Evolutionary conservation across 2,797 vertebrate species (phyloP).

Genomic region (Danio choprae): DNA sequence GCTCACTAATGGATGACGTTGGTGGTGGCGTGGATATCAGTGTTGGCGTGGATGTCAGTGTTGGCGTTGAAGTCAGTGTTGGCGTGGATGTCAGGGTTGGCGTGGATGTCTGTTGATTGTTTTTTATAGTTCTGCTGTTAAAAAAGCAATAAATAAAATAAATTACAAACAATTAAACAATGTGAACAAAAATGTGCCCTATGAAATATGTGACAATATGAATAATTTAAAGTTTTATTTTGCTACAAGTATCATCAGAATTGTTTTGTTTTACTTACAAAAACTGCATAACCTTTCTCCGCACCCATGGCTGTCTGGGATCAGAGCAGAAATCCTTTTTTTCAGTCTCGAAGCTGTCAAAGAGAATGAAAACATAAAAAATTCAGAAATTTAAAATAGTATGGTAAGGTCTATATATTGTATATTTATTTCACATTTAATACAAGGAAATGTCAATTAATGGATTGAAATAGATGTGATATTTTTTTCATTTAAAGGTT

Average conservation of each 20-base stretch:
- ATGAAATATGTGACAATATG: not conserved
- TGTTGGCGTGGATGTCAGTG: not conserved
- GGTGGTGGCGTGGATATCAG: not conserved
- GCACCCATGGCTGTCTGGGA: constrained; percentile 41
- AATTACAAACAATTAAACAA: not conserved
- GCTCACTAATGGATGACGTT: not conserved
- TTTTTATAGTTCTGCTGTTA: not conserved
- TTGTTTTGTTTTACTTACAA: constrained; percentile 40
- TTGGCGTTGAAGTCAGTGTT: no score
- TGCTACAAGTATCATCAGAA: not conserved
- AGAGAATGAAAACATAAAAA: not conserved
- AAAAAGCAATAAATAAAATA: not conserved
- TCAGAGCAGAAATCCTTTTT: constrained; percentile 40
- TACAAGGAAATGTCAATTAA: no score
- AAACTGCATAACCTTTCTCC: constrained; percentile 20
- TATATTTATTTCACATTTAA: no score
- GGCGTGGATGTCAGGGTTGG: not conserved
- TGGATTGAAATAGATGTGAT: no score
- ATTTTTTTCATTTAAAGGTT: no score
- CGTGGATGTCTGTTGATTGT: no score
- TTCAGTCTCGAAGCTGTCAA: constrained; percentile 57
- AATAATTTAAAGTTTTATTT: not conserved
- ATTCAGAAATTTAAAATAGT: not conserved
- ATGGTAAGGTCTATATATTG: no score
- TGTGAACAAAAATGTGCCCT: not conserved